These are phyloP conservation scores for Zaprionus capensis DNA, from an alignment of 1,140 invertebrate species.

Conservation along the genomic window DNA sequence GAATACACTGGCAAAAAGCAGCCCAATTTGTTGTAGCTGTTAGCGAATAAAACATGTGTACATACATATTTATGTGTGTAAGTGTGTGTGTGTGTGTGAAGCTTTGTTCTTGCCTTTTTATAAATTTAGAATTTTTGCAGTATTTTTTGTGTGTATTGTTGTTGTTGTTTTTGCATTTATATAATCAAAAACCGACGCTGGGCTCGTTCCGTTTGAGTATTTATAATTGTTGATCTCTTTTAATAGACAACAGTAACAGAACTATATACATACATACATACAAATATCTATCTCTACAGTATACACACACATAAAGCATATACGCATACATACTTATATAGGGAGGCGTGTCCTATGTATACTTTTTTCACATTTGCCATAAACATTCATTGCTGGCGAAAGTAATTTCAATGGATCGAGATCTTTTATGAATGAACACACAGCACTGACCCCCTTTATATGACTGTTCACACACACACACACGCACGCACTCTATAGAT, in stretches of 20 bases:
- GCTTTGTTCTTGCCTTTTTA: conserved; percentile 54
- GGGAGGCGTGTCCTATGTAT: conserved; percentile 4
- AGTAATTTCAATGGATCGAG: background rate
- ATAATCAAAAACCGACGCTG: conserved; percentile 46
- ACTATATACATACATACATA: background rate
- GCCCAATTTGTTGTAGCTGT: conserved; percentile 79
- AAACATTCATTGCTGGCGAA: conserved; percentile 9
- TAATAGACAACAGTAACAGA: conserved; percentile 22
- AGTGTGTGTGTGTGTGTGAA: conserved; percentile 12
- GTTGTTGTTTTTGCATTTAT: conserved; percentile 45
- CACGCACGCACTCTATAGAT: conserved; percentile 27
- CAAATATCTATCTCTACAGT: no score
- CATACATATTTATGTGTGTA: conserved; percentile 1
- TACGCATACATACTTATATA: background rate
- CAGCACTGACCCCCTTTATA: background rate
- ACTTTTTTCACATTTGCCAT: background rate
- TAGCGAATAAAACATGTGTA: conserved; percentile 66
- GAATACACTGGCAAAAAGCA: conserved; percentile 48
- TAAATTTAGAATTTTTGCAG: conserved; percentile 60
- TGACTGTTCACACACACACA: conserved; percentile 23
- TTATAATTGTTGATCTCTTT: conserved; percentile 51
- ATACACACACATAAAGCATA: background rate
- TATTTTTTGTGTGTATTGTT: conserved; percentile 22
- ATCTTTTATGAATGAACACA: conserved; percentile 42
- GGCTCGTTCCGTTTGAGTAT: conserved; percentile 51